These are phyloP conservation scores for Forbesichthys agassizii DNA, from an alignment of 2,113 vertebrate genomes.

Conservation along the genomic window DNA sequence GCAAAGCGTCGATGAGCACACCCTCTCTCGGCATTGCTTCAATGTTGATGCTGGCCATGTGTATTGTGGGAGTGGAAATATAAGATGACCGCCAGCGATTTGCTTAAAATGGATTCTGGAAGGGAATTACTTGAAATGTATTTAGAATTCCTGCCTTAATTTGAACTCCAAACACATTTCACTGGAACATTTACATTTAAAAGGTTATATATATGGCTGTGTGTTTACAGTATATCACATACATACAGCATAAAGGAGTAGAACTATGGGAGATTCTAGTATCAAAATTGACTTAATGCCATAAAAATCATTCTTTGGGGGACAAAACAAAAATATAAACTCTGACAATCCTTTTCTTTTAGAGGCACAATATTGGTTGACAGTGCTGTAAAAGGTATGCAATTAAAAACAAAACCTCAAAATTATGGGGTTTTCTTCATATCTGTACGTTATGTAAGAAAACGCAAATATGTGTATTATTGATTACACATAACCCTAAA, in stretches of 20 bases:
- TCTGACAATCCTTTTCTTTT: no score
- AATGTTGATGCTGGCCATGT: conserved; percentile 78
- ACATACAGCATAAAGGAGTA: neutral
- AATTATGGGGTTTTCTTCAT: neutral
- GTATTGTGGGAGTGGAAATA: conserved; percentile 82
- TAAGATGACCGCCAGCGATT: conserved; percentile 61
- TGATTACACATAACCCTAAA: no score
- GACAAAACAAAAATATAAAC: neutral
- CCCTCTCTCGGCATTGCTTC: conserved; percentile 74
- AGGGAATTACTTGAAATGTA: neutral
- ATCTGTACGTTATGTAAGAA: neutral
- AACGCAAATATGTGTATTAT: no score
- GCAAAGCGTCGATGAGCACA: conserved; percentile 65
- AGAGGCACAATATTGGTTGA: no score
- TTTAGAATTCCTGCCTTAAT: conserved; percentile 10
- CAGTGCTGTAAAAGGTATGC: neutral
- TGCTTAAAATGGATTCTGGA: conserved; percentile 68
- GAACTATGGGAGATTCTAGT: neutral
- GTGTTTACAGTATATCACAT: neutral
- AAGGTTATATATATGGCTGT: neutral
- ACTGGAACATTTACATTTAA: neutral
- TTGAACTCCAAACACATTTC: neutral
- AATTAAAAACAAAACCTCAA: neutral
- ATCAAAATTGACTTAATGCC: neutral
- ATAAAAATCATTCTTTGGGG: neutral